Base-by-base conservation (phyloP, 2,113 vertebrate species). In the Eupsittula cactorum region DNA sequence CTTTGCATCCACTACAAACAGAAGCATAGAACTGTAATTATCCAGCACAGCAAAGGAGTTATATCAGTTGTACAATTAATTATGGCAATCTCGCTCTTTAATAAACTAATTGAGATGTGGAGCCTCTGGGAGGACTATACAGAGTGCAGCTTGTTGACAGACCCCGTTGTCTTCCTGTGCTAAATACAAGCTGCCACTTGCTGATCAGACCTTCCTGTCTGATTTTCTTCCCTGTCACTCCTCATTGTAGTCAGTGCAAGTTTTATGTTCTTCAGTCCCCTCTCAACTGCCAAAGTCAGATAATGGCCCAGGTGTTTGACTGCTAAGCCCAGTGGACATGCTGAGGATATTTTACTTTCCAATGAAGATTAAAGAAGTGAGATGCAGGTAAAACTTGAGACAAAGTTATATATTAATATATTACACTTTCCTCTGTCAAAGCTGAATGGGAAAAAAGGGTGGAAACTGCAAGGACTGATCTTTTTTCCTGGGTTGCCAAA, bases 1-100 rank as follows among this genome's bases (percentile, higher is more conserved):
- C 71, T 97, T 95, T 90, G 88, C 59, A 47, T 96, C 97, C 16
- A 92, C 99, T 99, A 93, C 55, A 92, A 97, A 98, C 80, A 95
- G 79, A 97, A 95, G 95, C 86, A 96, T 16, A 93, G 74, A 93
- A 86, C 96, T 91, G 95, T 16, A 24, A 82, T 97, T 91, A 97
- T 86, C 96, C 91, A 81, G 28, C 65, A 37, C 11, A 39, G 75
- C 70, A 52, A 71, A 97, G 97, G 84, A 93, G 88, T 59, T 75
- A 91, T 35, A 46, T 60, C 70, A 59, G 73, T 35, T 68, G 93
- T 39, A 39, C 90, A 85, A 86, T 82, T 67, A 52, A 86, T 94
- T 84, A 81, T 13, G 69, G 93, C 77, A 68, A 88, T 64, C 49
- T 42, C 1, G 7, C 42, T 28, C 24, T 67, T 82, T 88, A 86